Evolutionary conservation across 1,140 invertebrate species (phyloP), one percentile per base, ranked within the genome.

Genomic region (Eumeta japonica): DNA sequence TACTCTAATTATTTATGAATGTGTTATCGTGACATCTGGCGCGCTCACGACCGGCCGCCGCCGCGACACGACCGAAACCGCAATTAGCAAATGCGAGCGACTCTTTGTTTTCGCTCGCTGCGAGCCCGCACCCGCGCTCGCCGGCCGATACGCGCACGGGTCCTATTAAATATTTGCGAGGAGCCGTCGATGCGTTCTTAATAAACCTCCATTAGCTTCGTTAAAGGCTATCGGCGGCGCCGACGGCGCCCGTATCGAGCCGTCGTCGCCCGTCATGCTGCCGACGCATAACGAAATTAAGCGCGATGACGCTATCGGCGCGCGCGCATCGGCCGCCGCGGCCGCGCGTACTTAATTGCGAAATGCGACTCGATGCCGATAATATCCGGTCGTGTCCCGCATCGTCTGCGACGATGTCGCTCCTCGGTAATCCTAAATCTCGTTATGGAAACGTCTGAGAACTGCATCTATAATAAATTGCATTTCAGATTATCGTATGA

Each of bases 1-100:
- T 60, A 58, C 67, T 74, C 70, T 74, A 74, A 74, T 74, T 74
- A 74, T 74, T 74, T 74, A 74, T 72, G 67, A 74, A 72, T 74
- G 70, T 72, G 65, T 74, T 74, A 74, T 74, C 70, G 55, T 74
- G 67, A 74, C 72, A 74, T 74, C 67, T 70, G 46, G 42, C 52
- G 58, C 62, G 63, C 66, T 71, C 70, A 74, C 70, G 70, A 74
- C 61, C 66, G 61, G 52, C 56, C 62, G 57, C 56, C 66, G 60
- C 59, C 70, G 70, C 70, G 70, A 72, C 70, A 68, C 59, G 64
- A 72, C 59, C 67, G 66, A 67, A 70, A 70, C 53, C 66, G 63
- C 60, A 74, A 74, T 74, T 74, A 74, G 70, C 67, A 72, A 74
- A 74, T 70, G 66, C 66, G 61, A 55, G 63, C n/a, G n/a, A 72